Conservation (phyloP, 1,140 invertebrate genomes). For the Conus betulinus region DNA sequence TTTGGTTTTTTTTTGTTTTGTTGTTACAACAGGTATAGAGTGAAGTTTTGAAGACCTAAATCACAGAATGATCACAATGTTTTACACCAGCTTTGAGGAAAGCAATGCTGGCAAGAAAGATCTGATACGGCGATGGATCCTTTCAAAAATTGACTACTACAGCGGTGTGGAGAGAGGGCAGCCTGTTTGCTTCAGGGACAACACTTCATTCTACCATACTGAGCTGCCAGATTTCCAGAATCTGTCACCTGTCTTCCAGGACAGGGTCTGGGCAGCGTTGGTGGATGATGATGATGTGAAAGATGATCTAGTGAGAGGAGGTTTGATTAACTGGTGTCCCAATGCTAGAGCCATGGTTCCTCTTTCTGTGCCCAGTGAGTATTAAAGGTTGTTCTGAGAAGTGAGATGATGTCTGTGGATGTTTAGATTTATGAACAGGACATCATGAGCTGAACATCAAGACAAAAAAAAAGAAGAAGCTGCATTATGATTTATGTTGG, state of each 20-base stretch:
- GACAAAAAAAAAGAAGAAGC: too few relatives aligned
- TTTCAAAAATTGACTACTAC: not conserved
- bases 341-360: conserved; percentile 56
- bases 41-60: too few relatives aligned
- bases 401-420: too few relatives aligned
- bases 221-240: not conserved
- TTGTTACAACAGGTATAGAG: too few relatives aligned
- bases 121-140: not conserved
- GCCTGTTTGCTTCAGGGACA: not conserved
- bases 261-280: not conserved
- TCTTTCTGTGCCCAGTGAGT: conserved; percentile 60
- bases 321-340: conserved; percentile 68
- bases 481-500: too few relatives aligned
- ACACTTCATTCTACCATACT: not conserved
- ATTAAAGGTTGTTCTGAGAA: not conserved
- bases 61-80: not conserved
- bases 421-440: too few relatives aligned
- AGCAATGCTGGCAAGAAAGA: not conserved
- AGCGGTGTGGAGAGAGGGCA: not conserved
- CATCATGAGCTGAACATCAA: too few relatives aligned
- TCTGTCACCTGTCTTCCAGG: not conserved
- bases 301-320: conserved; percentile 54
- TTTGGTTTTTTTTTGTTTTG: too few relatives aligned
- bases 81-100: not conserved
- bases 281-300: conserved; percentile 56